Conservation (phyloP, 1,140 invertebrate genomes). For the Ridgeia piscesae region DNA sequence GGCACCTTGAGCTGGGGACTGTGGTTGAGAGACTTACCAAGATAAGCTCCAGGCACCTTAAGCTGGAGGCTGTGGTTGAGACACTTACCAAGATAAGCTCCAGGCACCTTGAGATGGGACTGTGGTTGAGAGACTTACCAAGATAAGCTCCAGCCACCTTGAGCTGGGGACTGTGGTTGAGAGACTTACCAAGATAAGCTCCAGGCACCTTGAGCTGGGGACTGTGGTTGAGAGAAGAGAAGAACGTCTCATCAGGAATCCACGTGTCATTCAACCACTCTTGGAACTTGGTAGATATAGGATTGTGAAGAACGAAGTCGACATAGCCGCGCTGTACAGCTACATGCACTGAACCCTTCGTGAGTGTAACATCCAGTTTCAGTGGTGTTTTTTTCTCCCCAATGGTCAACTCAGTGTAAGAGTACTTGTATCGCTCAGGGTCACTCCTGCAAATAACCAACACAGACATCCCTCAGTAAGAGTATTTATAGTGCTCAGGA, state of each 20-base stretch:
- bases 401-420: neutral
- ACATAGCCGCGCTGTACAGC: slow-evolving; percentile 23
- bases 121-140: slow-evolving; percentile 29
- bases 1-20: slow-evolving; percentile 30
- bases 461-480: too few relatives aligned
- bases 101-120: slow-evolving; percentile 29
- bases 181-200: slow-evolving; percentile 22
- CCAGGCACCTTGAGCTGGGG: slow-evolving; percentile 30
- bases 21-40: slow-evolving; percentile 27
- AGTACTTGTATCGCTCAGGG: neutral
- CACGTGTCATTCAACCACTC: slow-evolving; percentile 27
- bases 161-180: slow-evolving; percentile 31
- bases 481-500: too few relatives aligned
- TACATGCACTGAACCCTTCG: slow-evolving; percentile 30
- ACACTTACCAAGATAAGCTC: slow-evolving; percentile 22
- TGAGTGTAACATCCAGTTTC: slow-evolving; percentile 8
- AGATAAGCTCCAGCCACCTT: slow-evolving; percentile 28
- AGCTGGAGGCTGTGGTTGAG: slow-evolving; percentile 32
- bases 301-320: slow-evolving; percentile 26
- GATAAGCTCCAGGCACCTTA: slow-evolving; percentile 28
- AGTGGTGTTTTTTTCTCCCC: neutral
- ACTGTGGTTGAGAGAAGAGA: slow-evolving; percentile 33
- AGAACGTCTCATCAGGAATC: slow-evolving; percentile 36
- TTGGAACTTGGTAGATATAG: slow-evolving; percentile 13
- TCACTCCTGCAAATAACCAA: neutral